Conservation (phyloP, 2,113 vertebrate species). For the Edolisoma coerulescens region DNA sequence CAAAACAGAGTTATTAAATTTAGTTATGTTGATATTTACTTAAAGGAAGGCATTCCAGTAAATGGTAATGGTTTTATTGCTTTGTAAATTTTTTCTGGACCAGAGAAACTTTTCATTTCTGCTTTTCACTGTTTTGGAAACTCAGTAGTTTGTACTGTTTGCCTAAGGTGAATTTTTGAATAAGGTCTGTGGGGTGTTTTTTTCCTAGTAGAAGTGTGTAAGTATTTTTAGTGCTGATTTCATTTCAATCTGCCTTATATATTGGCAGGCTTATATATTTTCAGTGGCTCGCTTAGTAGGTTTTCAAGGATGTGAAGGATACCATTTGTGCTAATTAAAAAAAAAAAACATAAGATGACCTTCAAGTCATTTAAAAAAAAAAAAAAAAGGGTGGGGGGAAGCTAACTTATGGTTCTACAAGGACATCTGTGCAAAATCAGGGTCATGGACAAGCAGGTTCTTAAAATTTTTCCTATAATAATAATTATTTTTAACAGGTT, state of each 20-base stretch:
- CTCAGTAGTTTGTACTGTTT: not conserved
- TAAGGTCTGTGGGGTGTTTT: not conserved
- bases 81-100: not conserved
- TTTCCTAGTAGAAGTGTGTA: not conserved
- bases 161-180: not conserved
- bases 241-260: not conserved
- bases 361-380: not conserved
- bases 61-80: not conserved
- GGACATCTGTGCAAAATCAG: not conserved
- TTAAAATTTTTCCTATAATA: not conserved
- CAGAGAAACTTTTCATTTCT: not conserved
- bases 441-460: not conserved
- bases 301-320: not conserved
- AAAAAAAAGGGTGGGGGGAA: accelerated
- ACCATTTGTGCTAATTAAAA: not conserved
- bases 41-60: not conserved
- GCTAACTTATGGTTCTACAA: not conserved
- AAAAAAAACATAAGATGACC: not conserved
- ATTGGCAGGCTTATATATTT: not conserved
- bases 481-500: not conserved
- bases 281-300: not conserved
- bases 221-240: not conserved
- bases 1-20: not conserved
- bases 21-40: not conserved
- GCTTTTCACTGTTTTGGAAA: not conserved